These are phyloP conservation scores for Abramis brama DNA, from an alignment of 2,113 vertebrate genomes.

Conservation along the genomic window DNA sequence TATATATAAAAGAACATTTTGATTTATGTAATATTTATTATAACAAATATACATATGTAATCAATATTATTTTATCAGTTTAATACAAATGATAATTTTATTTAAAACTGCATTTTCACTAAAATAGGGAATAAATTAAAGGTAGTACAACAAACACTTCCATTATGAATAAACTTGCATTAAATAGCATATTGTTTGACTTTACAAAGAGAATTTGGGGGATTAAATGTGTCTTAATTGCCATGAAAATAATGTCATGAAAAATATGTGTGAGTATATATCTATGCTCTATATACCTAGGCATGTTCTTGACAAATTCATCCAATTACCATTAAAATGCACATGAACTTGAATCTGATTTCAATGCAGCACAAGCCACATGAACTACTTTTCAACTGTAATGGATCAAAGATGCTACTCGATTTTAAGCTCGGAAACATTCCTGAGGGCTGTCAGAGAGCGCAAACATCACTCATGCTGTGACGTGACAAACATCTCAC, in stretches of 20 bases:
- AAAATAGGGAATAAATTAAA: too few relatives aligned
- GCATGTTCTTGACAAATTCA: background rate
- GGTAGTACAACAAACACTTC: too few relatives aligned
- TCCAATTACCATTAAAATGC: background rate
- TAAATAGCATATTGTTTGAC: background rate
- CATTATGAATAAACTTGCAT: too few relatives aligned
- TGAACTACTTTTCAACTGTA: constrained; percentile 8
- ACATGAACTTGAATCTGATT: background rate
- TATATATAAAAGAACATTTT: too few relatives aligned
- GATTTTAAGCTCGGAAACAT: background rate
- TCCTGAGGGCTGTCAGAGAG: constrained; percentile 38
- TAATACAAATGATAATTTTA: too few relatives aligned
- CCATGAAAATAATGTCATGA: background rate
- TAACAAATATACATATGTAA: too few relatives aligned
- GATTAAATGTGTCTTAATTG: background rate
- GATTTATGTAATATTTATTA: background rate
- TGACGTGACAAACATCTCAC: constrained; percentile 49
- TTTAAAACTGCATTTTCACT: too few relatives aligned
- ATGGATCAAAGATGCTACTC: background rate
- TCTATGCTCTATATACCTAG: background rate
- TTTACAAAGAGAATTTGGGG: background rate
- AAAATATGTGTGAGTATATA: too few relatives aligned
- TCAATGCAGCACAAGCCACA: background rate
- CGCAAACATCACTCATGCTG: constrained; percentile 50
- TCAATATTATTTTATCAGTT: too few relatives aligned